Conservation (phyloP, 1,140 invertebrate genomes). For the Rhopalosiphum maidis region DNA sequence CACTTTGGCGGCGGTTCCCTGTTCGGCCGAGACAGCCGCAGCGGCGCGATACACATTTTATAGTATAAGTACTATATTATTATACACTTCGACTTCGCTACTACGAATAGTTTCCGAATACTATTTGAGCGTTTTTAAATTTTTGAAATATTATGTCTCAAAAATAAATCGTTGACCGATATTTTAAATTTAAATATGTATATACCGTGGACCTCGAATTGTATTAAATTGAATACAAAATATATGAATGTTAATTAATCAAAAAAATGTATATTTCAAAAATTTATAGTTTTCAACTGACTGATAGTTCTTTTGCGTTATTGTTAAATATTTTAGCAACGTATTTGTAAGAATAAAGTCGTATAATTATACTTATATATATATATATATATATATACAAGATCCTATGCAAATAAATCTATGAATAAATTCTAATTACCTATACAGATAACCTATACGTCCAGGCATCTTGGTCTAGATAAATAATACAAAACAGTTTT, state of each 20-base stretch:
- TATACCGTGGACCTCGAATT: not conserved
- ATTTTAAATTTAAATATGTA: not conserved
- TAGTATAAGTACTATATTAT: not conserved
- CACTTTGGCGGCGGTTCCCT: constrained; percentile 38
- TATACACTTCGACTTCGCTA: not conserved
- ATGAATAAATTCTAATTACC: not conserved
- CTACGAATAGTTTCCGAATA: not conserved
- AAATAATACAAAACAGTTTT: too few relatives aligned
- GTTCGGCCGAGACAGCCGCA: not conserved
- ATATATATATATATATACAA: too few relatives aligned
- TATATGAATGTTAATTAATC: not conserved
- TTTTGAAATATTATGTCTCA: not conserved
- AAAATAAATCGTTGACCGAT: not conserved
- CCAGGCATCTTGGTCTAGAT: too few relatives aligned
- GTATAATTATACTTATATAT: too few relatives aligned
- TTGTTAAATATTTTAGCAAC: not conserved
- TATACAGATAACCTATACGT: not conserved
- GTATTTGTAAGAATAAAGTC: not conserved
- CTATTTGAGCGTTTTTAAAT: not conserved
- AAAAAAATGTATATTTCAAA: too few relatives aligned
- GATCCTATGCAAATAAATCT: not conserved
- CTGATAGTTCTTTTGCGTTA: not conserved
- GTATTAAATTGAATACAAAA: not conserved
- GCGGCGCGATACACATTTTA: not conserved
- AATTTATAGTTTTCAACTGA: not conserved